Evolutionary conservation across 2,113 vertebrate genomes (phyloP).

Genomic region (Chitala chitala): DNA sequence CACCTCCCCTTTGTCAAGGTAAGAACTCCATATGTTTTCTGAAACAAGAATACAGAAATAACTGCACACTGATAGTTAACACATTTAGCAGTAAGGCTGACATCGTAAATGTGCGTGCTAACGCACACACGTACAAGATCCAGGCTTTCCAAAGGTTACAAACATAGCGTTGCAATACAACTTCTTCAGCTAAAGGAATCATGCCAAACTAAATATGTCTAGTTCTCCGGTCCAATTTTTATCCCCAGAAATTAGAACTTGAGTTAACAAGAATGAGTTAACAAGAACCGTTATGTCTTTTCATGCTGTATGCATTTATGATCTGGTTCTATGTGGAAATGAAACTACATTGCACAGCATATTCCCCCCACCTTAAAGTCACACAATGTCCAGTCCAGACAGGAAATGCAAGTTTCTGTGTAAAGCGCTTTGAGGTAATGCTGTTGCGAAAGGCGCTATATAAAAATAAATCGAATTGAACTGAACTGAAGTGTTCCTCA

Average conservation of each 20-base stretch:
- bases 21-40: conserved; percentile 85
- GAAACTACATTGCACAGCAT: neutral
- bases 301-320: neutral
- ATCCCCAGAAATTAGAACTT: too few relatives aligned
- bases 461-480: too few relatives aligned
- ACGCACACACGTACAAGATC: neutral
- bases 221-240: too few relatives aligned
- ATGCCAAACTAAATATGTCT: too few relatives aligned
- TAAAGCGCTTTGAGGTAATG: too few relatives aligned
- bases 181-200: too few relatives aligned
- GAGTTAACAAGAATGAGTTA: neutral
- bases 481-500: too few relatives aligned
- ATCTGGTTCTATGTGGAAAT: neutral
- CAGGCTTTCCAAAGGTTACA: neutral
- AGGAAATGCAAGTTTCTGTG: neutral
- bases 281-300: neutral
- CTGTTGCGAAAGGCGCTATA: too few relatives aligned
- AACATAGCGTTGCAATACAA: neutral
- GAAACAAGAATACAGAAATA: neutral
- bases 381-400: neutral
- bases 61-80: neutral
- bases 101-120: too few relatives aligned
- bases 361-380: neutral
- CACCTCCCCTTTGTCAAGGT: conserved; percentile 73
- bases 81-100: neutral